Evolutionary conservation across 2,797 vertebrate species (phyloP).

Genomic region (Chloroceryle inda): DNA sequence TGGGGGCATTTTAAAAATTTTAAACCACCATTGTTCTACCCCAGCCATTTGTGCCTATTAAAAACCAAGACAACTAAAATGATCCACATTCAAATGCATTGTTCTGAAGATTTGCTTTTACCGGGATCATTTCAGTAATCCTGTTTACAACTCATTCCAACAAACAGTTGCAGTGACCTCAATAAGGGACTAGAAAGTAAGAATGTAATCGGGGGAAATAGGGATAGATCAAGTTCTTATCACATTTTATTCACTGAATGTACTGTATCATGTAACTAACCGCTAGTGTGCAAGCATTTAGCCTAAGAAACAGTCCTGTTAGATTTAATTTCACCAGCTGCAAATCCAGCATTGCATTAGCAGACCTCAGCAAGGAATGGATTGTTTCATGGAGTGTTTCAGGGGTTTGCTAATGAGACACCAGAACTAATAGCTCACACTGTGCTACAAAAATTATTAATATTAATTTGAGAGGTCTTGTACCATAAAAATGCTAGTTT

Average conservation of each 20-base stretch:
- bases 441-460: neutral
- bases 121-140: neutral
- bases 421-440: neutral
- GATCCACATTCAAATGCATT: fast-evolving
- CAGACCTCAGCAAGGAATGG: neutral
- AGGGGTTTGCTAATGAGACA: neutral
- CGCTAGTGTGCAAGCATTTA: neutral
- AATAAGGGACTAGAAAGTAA: neutral
- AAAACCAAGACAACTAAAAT: neutral
- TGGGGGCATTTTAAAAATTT: neutral
- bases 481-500: neutral
- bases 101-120: neutral
- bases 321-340: neutral
- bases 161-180: neutral
- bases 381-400: neutral
- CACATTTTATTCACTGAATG: neutral
- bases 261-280: neutral
- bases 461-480: neutral
- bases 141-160: neutral
- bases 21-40: neutral
- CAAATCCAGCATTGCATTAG: neutral
- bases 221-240: neutral
- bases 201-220: neutral
- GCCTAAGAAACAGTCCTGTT: neutral
- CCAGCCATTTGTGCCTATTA: neutral